Base-by-base conservation (phyloP, 2,888 invertebrate genomes). In the Papilio demoleus region DNA sequence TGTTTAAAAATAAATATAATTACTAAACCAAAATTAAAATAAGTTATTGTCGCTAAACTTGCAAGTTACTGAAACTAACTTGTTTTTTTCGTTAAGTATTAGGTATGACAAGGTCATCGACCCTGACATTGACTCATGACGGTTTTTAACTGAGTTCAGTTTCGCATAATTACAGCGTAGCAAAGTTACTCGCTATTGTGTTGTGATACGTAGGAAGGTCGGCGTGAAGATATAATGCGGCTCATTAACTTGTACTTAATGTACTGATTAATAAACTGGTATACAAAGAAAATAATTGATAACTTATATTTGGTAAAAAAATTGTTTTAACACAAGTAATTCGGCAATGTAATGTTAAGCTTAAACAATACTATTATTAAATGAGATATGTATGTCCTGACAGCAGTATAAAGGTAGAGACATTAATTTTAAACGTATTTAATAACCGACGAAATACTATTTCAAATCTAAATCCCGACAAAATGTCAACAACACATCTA, bases 91-190 rank as follows among this genome's bases (percentile, higher is more conserved):
- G n/a, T n/a, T 24, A 0, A 14, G 14, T 27, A 27, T 2, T 27
- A 56, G 31, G 24, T 27, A 27, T 27, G 6, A 14, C 2, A 24
- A 31, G 53, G 31, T 17, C 31, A 17, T 56, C 9, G 53, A 27
- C 53, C 53, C 53, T 31, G 31, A 56, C 53, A 31, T 56, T 56
- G 53, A 56, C 31, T 56, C 53, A 31, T 31, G 27, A 56, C n/a
- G 27, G 31, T 17, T 50, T 24, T 50, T 11, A 17, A 17, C 31
- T 31, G 24, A 56, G 53, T 56, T 53, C 38, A 2, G 53, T 31
- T 31, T 56, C 53, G 53, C 17, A 56, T 56, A 31, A 56, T 56
- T 56, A 56, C 53, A 56, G n/a, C n/a, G n/a, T n/a, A 17, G 53
- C 9, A 17, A 17, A 27, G 9, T 9, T 56, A 31, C 53, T 56